Percentiles rank a stretch among this genome's conserved stretches.
These are phyloP conservation scores for Myotis yumanensis DNA, from an alignment of 2,113 vertebrate species.

Conservation along the genomic window DNA sequence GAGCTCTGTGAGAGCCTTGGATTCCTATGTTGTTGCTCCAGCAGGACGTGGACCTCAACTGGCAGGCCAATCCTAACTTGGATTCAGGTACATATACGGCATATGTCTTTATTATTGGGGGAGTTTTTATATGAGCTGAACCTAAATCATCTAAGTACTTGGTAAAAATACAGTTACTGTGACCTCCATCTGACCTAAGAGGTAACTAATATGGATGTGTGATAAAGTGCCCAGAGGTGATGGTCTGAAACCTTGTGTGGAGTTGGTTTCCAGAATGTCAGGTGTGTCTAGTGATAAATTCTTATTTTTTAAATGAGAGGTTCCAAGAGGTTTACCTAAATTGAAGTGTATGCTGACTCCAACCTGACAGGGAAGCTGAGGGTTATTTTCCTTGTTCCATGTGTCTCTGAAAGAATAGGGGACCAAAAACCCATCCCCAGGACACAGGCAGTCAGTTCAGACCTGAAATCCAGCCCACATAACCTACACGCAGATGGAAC, in stretches of 20 bases:
- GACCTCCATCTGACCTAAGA: too few species aligned
- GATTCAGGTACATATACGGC: neutral
- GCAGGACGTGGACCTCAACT: accelerated
- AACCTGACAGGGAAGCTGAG: neutral
- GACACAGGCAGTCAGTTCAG: neutral
- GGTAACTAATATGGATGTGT: neutral
- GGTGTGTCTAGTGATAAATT: neutral
- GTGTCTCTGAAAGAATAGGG: too few species aligned
- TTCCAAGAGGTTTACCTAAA: neutral
- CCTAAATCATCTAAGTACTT: neutral
- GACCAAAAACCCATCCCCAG: neutral
- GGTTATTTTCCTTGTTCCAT: neutral
- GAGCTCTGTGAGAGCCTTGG: neutral
- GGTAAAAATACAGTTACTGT: too few species aligned
- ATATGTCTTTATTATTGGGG: neutral
- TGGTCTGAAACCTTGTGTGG: neutral
- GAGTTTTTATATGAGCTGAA: accelerated
- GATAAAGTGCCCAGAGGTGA: neutral
- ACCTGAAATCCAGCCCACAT: neutral
- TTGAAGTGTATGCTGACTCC: neutral
- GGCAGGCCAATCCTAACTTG: neutral
- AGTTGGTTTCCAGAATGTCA: neutral
- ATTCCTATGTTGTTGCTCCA: neutral
- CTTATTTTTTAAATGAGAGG: neutral
- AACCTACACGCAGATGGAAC: neutral